phyloP scores from a whole-genome alignment of 1,140 invertebrate genomes.

The Piezodorus guildinii region DNA sequence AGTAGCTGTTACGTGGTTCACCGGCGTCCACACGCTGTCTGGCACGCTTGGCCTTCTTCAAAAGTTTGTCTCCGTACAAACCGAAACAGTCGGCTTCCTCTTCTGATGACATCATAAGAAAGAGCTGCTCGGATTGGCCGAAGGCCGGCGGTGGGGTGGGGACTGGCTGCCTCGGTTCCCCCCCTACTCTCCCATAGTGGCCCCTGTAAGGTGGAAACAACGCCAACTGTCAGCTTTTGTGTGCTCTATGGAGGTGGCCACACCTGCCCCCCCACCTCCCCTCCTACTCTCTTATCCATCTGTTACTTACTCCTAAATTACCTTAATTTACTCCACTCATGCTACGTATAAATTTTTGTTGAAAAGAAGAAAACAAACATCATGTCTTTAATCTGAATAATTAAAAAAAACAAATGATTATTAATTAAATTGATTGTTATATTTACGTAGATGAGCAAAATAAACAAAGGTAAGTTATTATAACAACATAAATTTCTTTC shows the following conservation, averaged over 20 bases:
- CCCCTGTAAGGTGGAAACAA: conserved; percentile 30
- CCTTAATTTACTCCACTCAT: neutral
- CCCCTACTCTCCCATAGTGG: conserved; percentile 29
- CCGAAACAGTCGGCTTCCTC: conserved; percentile 80
- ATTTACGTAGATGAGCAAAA: too few species aligned
- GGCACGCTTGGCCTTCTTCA: conserved; percentile 80
- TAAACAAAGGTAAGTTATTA: too few species aligned
- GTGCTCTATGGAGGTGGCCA: conserved; percentile 23
- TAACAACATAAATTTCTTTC: too few species aligned
- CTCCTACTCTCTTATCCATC: conserved; percentile 3
- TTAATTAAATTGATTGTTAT: too few species aligned
- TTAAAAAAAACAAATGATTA: too few species aligned
- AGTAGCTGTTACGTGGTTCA: conserved; percentile 84
- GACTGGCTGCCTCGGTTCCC: conserved; percentile 21
- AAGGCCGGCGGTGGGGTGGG: conserved; percentile 30
- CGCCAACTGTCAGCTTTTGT: conserved; percentile 31
- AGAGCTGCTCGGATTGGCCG: conserved; percentile 51
- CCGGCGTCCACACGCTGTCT: conserved; percentile 89
- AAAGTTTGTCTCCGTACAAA: conserved; percentile 78
- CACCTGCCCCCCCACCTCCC: conserved; percentile 22
- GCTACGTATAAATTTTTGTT: too few species aligned
- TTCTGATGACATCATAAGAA: conserved; percentile 90
- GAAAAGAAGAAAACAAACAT: too few species aligned
- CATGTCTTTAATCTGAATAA: too few species aligned
- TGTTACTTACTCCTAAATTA: conserved; percentile 11